Conservation (phyloP, 1,140 invertebrate genomes). For the Panulirus ornatus region DNA sequence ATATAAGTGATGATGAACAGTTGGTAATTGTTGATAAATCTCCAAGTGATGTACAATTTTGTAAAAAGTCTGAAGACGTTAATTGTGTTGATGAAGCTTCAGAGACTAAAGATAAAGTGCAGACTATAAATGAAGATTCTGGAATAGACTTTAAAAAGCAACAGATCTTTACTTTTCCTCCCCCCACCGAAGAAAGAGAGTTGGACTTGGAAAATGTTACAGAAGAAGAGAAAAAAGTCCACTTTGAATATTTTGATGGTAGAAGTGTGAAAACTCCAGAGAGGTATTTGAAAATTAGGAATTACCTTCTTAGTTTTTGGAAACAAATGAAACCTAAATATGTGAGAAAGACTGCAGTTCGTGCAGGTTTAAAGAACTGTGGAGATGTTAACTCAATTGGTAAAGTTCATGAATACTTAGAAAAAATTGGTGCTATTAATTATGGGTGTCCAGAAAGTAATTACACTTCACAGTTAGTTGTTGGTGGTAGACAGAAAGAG, state of each 20-base stretch:
- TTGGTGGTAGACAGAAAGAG: conserved; percentile 51
- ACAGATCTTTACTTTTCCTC: conserved; percentile 77
- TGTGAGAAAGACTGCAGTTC: conserved; percentile 82
- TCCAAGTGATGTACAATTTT: conserved; percentile 3
- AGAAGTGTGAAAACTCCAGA: conserved; percentile 81
- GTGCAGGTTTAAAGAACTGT: conserved; percentile 82
- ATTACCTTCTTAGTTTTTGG: conserved; percentile 83
- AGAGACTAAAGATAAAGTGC: conserved; percentile 24
- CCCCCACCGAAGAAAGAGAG: conserved; percentile 79
- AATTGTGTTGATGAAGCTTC: not conserved
- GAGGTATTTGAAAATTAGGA: conserved; percentile 82
- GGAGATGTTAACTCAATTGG: conserved; percentile 84
- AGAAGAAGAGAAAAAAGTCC: conserved; percentile 81
- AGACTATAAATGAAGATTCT: not conserved
- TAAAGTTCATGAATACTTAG: conserved; percentile 82
- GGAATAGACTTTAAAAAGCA: conserved; percentile 59
- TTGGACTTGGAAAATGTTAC: conserved; percentile 79
- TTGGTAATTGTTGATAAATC: conserved; percentile 60
- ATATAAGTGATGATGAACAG: conserved; percentile 74
- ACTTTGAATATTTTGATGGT: conserved; percentile 83
- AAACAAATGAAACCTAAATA: conserved; percentile 81
- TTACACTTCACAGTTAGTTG: conserved; percentile 65
- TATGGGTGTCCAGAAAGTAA: conserved; percentile 82
- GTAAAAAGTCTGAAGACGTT: not conserved
- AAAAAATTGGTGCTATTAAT: conserved; percentile 84